Evolutionary conservation across 2,113 vertebrate genomes (phyloP).

Genomic region (Scomber japonicus): DNA sequence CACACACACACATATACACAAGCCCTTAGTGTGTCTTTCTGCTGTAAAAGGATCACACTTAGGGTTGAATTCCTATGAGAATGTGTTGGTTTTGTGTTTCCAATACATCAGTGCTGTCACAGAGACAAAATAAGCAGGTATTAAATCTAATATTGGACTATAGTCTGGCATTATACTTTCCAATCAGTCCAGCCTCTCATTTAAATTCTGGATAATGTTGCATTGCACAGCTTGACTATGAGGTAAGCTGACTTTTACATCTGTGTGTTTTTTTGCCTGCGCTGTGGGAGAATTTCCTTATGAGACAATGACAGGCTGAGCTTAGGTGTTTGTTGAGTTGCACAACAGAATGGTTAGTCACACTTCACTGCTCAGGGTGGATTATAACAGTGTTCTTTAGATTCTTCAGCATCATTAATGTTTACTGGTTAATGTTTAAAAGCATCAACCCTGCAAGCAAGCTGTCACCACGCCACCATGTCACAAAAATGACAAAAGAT

Average conservation of each 20-base stretch:
- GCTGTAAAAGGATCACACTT: conserved; percentile 38
- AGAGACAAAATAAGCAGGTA: not conserved
- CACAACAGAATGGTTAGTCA: conserved; percentile 20
- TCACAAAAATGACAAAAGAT: not conserved
- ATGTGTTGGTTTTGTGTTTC: conserved; percentile 38
- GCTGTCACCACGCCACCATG: conserved; percentile 19
- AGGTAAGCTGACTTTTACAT: not conserved
- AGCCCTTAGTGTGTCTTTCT: conserved; percentile 21
- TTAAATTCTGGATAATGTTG: not conserved
- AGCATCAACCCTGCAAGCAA: conserved; percentile 4
- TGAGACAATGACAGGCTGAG: conserved; percentile 31
- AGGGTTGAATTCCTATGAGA: conserved; percentile 41
- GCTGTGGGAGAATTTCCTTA: not conserved
- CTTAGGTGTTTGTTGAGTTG: conserved; percentile 42
- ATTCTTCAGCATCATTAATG: conserved; percentile 47
- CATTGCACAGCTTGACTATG: conserved; percentile 7
- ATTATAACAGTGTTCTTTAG: conserved; percentile 46
- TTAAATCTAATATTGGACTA: not conserved
- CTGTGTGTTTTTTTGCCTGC: not conserved
- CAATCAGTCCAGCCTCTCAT: not conserved
- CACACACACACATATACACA: not conserved
- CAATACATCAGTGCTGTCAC: conserved; percentile 6
- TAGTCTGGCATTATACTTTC: not conserved
- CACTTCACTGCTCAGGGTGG: conserved; percentile 31
- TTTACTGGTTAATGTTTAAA: conserved; percentile 45